Evolutionary conservation across 1,140 invertebrate species (phyloP), one percentile per base, ranked within the genome.

Genomic region (Asbolus verrucosus): DNA sequence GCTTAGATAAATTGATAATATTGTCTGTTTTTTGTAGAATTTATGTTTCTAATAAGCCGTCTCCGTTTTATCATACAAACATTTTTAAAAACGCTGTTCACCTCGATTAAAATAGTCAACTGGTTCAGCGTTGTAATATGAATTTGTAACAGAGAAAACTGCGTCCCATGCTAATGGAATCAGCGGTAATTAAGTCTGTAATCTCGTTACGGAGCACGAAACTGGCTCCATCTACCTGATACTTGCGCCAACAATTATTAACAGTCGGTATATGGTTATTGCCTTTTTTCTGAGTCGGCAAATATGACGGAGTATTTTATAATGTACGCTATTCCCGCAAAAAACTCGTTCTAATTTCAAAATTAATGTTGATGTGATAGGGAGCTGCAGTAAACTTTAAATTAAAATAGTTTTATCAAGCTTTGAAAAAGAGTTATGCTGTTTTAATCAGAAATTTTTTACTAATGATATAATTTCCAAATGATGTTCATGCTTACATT

Each of bases 91-190:
- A n/a, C n/a, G n/a, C n/a, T n/a, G n/a, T n/a, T n/a, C n/a, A n/a
- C n/a, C 18, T 18, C 21, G 16, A 54, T 54, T n/a, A 21, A 54
- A 54, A 54, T 27, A 54, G 19, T 54, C 46, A 46, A 18, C 16
- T 46, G 16, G 14, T 19, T 1, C 21, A 15, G 41, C 41, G 41
- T 46, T n/a, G n/a, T 54, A 54, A 54, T 54, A 21, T 54, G 27
- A 54, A 54, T 54, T 54, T 54, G 21, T 54, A 54, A 54, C 46
- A 54, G 19, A 54, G 46, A 54, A 54, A 54, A 54, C 46, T 54
- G 46, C 46, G 46, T 27, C 46, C 41, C 21, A 54, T 27, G 46
- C 36, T 62, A 62, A 62, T 62, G 59, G 59, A 62, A 62, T 62
- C 59, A 19, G 36, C 21, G 19, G 30, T 39, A 62, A 62, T 62